Percentiles rank a stretch among this genome's conserved stretches.
Conservation (phyloP, 2,888 invertebrate genomes). For the Apodemia zela region DNA sequence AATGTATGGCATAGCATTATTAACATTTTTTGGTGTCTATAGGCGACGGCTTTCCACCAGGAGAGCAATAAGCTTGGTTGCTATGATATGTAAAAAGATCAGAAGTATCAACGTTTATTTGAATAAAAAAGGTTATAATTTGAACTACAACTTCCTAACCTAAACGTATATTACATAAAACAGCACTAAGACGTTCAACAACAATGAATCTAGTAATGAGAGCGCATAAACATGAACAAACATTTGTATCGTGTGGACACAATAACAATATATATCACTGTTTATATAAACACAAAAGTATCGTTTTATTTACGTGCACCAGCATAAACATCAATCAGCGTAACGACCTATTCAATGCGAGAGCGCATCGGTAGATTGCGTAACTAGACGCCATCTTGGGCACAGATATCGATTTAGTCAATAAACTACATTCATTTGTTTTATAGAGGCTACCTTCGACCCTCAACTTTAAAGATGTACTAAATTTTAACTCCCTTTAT, state of each 20-base stretch:
- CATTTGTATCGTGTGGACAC: not conserved
- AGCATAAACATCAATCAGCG: conserved; percentile 15
- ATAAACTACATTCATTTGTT: conserved; percentile 11
- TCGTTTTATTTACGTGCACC: conserved; percentile 13
- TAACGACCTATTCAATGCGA: conserved; percentile 16
- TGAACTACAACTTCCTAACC: too few species aligned
- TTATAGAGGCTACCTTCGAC: not conserved
- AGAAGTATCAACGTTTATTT: too few species aligned
- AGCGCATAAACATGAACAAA: not conserved
- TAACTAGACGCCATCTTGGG: conserved; percentile 51
- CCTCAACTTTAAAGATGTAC: not conserved
- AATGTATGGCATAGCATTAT: too few species aligned
- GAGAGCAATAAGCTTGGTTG: too few species aligned
- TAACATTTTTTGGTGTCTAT: too few species aligned
- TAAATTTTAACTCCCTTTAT: too few species aligned
- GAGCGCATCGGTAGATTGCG: conserved; percentile 41
- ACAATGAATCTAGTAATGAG: too few species aligned
- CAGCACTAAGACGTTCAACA: not conserved
- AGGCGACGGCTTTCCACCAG: too few species aligned
- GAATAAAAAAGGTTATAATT: too few species aligned
- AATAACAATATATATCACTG: conserved; percentile 12
- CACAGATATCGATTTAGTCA: conserved; percentile 22
- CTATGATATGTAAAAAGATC: too few species aligned
- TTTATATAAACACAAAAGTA: conserved; percentile 10
- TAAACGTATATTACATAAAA: not conserved